Evolutionary conservation across 64 coral and sea anemone genomes (phyloP), one percentile per base, ranked within the genome.

Genomic region (Stichodactyla helianthus): DNA sequence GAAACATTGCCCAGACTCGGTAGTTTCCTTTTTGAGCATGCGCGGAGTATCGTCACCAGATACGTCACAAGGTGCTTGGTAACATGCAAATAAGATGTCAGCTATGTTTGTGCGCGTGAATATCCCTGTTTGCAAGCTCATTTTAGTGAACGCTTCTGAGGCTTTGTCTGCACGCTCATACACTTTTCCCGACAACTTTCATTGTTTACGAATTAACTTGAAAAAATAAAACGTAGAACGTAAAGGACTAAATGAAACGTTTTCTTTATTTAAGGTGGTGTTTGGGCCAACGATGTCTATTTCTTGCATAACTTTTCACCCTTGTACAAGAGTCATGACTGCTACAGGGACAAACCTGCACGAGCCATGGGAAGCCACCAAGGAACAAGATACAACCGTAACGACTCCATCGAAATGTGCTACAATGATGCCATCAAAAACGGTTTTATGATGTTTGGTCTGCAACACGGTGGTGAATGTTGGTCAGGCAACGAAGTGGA

Each of bases 401-500:
- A 88, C 56, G 55, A 81, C 62, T 53, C 87, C 35, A 88, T 88
- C 57, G 55, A 88, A 22, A 88, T 79, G 76, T 88, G 87, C 17
- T 77, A 77, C 27, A 51, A 81, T 56, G 89, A 90, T 59, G 71
- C 89, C 35, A 77, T 59, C 17, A 79, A 31, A 51, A 59, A 51
- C 79, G 89, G 82, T 50, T 90, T 78, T 71, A 85, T 52, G 5
- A 59, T 85, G 82, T 89, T 93, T 71, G 87, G 59, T 55, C 22
- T 89, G 59, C 92, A 93, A 83, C 19, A 86, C 67, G 55, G 77
- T 12, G 84, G 55, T 6, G 84, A 86, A 84, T 93, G 92, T 60
- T 85, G 83, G 79, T 86, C 82, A 7, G 88, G 88, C 64, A 54
- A 79, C 0, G 83, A 52, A 55, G 83, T 87, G 6, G 57, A 71